Percentiles rank a stretch among this genome's conserved stretches.
phyloP scores from a whole-genome alignment of 2,888 invertebrate genomes.

The Hemistola chrysoprasaria region DNA sequence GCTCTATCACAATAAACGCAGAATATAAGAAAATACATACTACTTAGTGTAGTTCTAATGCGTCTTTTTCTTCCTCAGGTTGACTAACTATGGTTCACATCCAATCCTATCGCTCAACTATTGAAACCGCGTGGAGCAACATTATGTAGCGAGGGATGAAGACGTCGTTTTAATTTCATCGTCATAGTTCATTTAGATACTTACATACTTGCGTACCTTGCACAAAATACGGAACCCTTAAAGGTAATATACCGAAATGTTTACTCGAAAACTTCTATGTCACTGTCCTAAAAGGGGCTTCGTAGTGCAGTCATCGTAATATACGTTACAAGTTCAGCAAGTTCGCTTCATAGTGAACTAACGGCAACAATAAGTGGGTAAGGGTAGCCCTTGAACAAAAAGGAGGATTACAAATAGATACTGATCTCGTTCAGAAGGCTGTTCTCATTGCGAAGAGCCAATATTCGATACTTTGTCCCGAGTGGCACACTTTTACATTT shows the following conservation, averaged over 20 bases:
- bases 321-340: conserved; percentile 21
- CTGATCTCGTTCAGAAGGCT: conserved; percentile 53
- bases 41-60: conserved; percentile 1
- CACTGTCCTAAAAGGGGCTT: conserved; percentile 1
- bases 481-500: conserved; percentile 71
- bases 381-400: conserved; percentile 37
- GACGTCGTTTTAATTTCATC: no score
- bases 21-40: conserved; percentile 2
- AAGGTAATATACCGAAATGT: no score
- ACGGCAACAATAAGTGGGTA: conserved; percentile 24
- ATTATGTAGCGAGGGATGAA: no score
- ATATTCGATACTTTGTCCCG: conserved; percentile 67
- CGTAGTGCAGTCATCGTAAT: conserved; percentile 15
- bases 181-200: no score
- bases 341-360: conserved; percentile 23
- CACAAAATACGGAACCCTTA: neutral
- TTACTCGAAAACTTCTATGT: neutral
- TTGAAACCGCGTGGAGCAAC: no score
- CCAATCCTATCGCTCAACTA: no score
- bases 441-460: conserved; percentile 64
- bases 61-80: no score
- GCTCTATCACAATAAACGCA: conserved; percentile 20
- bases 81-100: no score
- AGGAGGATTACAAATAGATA: conserved; percentile 57
- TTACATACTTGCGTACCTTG: no score